These are phyloP conservation scores for Coremacera marginata DNA, from an alignment of 2,888 invertebrate genomes.

Conservation along the genomic window DNA sequence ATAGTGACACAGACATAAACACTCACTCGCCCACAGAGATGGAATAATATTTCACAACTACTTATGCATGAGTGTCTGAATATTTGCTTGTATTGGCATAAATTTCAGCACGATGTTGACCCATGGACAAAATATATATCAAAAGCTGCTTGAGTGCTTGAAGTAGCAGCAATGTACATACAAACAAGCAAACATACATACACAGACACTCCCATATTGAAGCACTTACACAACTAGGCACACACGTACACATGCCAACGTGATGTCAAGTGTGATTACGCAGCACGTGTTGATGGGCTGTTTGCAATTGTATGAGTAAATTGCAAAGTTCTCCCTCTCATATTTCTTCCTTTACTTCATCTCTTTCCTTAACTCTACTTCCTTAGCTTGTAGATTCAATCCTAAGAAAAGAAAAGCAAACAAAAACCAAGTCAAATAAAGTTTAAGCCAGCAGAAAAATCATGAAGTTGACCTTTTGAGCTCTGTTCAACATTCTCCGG, in stretches of 20 bases:
- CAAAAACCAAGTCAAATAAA: not conserved
- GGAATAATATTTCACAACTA: slow-evolving; percentile 26
- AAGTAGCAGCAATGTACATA: not conserved
- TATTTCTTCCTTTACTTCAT: too few relatives aligned
- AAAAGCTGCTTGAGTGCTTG: not conserved
- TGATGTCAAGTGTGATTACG: slow-evolving; percentile 23
- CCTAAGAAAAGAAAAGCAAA: not conserved
- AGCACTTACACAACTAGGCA: not conserved
- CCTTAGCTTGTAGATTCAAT: not conserved
- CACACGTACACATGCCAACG: not conserved
- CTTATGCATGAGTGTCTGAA: slow-evolving; percentile 9
- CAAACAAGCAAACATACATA: not conserved
- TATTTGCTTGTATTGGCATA: slow-evolving; percentile 17
- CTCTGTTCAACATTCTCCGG: not conserved
- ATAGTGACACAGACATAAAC: not conserved
- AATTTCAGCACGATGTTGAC: slow-evolving; percentile 14
- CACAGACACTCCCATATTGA: not conserved
- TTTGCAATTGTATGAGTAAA: slow-evolving; percentile 7
- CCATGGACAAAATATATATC: slow-evolving; percentile 9
- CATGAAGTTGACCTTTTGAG: not conserved
- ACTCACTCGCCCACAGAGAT: not conserved
- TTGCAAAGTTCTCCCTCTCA: not conserved
- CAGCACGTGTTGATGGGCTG: slow-evolving; percentile 25
- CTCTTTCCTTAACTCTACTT: too few relatives aligned
- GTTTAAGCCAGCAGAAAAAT: not conserved